A percentile compares a stretch with the other conserved stretches of the same genome.
phyloP scores from a whole-genome alignment of 2,888 invertebrate genomes.

The Chymomyza fuscimana region DNA sequence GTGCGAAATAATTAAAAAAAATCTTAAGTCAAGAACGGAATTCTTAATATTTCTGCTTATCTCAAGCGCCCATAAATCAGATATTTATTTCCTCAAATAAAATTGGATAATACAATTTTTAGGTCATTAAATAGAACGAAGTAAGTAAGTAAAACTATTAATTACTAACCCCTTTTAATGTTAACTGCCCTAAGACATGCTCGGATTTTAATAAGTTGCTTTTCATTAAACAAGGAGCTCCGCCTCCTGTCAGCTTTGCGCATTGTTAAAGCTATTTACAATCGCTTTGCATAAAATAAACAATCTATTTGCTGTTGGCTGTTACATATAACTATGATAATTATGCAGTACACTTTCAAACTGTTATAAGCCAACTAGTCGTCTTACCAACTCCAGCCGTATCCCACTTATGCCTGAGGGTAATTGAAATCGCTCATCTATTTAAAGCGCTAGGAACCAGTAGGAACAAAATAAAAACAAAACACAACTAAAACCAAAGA shows the following conservation, averaged over 20 bases:
- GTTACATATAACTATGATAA: background rate
- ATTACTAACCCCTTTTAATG: background rate
- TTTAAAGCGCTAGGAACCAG: constrained; percentile 15
- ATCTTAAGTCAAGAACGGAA: too few relatives aligned
- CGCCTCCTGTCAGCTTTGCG: background rate
- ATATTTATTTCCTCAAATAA: too few relatives aligned
- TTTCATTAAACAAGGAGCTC: background rate
- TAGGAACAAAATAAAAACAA: constrained; percentile 27
- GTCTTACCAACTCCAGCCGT: background rate
- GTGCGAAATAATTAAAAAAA: too few relatives aligned
- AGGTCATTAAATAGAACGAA: too few relatives aligned
- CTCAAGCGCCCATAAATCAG: too few relatives aligned
- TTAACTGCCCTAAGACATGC: background rate
- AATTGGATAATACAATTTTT: too few relatives aligned
- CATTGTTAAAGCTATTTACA: background rate
- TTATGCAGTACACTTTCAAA: background rate
- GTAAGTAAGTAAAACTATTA: too few relatives aligned
- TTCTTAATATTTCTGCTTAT: too few relatives aligned
- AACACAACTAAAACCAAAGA: constrained; percentile 26
- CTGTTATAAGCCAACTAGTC: background rate
- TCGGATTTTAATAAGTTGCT: background rate
- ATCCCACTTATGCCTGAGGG: constrained; percentile 13
- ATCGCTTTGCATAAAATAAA: background rate
- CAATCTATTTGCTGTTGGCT: background rate
- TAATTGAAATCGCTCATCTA: constrained; percentile 61